Percentiles rank a stretch among this genome's conserved stretches.
These are phyloP conservation scores for Stomatorhinus ivindoensis DNA, from an alignment of 2,113 vertebrate species.

Conservation along the genomic window DNA sequence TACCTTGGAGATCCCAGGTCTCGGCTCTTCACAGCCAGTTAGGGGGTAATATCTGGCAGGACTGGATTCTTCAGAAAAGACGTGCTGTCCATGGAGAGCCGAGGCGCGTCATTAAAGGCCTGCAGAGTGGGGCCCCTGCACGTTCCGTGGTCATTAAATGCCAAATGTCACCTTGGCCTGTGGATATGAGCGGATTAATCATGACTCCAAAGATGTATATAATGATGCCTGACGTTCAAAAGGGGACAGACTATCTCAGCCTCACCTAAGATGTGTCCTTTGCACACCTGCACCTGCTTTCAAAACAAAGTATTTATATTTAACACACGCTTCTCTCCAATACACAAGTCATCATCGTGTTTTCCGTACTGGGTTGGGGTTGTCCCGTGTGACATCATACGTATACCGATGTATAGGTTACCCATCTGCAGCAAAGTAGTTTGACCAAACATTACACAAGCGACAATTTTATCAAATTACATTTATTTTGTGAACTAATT, in stretches of 20 bases:
- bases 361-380: neutral
- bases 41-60: neutral
- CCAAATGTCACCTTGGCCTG: conserved; percentile 23
- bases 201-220: neutral
- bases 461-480: neutral
- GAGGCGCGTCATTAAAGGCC: neutral
- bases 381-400: neutral
- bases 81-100: neutral
- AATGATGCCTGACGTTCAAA: neutral
- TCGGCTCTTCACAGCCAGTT: neutral
- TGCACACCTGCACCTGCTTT: neutral
- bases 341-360: neutral
- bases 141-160: conserved; percentile 8
- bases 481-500: neutral
- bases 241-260: neutral
- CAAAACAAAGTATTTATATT: neutral
- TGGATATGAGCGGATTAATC: neutral
- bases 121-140: neutral
- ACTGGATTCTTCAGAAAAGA: neutral
- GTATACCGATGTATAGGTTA: neutral
- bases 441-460: neutral
- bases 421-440: neutral
- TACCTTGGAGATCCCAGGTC: neutral
- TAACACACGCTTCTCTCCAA: neutral
- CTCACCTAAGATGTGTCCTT: neutral